A percentile compares a stretch with the other conserved stretches of the same genome.
Conservation (phyloP, 2,888 invertebrate species). For the Thymelicus lineola region DNA sequence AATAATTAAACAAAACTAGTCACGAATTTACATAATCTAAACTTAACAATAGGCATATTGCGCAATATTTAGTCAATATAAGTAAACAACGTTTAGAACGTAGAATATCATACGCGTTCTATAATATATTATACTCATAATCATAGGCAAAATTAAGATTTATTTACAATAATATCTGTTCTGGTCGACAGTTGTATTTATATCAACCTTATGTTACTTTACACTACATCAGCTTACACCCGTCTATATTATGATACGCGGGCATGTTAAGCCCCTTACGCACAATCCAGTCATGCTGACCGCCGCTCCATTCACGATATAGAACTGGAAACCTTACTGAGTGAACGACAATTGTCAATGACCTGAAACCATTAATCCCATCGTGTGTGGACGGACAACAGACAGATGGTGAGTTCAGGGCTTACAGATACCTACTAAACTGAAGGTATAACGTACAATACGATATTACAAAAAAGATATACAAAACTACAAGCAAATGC, state of each 20-base stretch:
- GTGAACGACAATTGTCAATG: not conserved
- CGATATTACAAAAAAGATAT: constrained; percentile 46
- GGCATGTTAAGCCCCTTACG: constrained; percentile 23
- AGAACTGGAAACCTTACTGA: constrained; percentile 40
- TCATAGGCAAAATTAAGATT: constrained; percentile 42
- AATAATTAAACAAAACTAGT: constrained; percentile 83
- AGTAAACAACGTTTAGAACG: constrained; percentile 41
- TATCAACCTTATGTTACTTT: constrained; percentile 46
- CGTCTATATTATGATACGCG: constrained; percentile 29
- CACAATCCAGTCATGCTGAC: constrained; percentile 24
- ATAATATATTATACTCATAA: constrained; percentile 36
- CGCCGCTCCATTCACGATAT: constrained; percentile 19
- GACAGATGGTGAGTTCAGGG: constrained; percentile 27
- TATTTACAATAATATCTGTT: constrained; percentile 50
- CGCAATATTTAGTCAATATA: constrained; percentile 40
- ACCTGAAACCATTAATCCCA: constrained; percentile 40
- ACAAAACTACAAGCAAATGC: constrained; percentile 80
- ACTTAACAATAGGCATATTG: constrained; percentile 51
- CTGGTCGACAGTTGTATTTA: constrained; percentile 48
- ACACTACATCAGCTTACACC: constrained; percentile 25
- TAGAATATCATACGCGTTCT: constrained; percentile 43
- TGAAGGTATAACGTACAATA: constrained; percentile 28
- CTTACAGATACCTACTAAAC: constrained; percentile 34
- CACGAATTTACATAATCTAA: constrained; percentile 66
- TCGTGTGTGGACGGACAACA: constrained; percentile 13